Evolutionary conservation across 2,888 invertebrate genomes (phyloP).

Genomic region (Hartigia nigra): DNA sequence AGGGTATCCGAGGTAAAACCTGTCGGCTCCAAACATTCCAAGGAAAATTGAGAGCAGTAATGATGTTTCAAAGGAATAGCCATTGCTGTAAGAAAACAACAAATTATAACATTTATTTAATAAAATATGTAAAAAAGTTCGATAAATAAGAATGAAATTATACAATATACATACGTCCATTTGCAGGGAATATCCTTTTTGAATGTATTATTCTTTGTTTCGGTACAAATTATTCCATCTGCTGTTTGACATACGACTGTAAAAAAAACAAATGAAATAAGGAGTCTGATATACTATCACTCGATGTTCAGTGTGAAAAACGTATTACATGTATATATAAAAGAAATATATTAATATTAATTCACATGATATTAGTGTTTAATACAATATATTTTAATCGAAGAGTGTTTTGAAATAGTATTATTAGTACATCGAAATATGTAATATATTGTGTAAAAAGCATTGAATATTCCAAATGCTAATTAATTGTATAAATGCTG

Average conservation of each 20-base stretch:
- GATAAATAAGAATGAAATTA: not conserved
- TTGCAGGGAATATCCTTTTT: constrained; percentile 86
- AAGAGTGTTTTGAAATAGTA: not conserved
- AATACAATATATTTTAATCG: not conserved
- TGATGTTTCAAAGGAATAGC: constrained; percentile 92
- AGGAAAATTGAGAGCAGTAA: constrained; percentile 94
- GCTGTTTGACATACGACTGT: constrained; percentile 85
- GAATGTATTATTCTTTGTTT: constrained; percentile 84
- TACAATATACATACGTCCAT: constrained; percentile 85
- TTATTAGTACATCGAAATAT: not conserved
- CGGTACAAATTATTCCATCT: constrained; percentile 83
- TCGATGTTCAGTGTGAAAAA: no score
- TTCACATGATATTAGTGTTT: not conserved
- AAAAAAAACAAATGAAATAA: constrained; percentile 21
- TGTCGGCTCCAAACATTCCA: constrained; percentile 97
- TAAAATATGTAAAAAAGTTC: constrained; percentile 8
- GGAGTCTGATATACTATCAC: no score
- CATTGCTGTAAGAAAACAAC: constrained; percentile 77
- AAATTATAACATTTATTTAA: not conserved
- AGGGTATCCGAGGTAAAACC: constrained; percentile 98
- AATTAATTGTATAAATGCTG: not conserved
- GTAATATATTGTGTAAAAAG: not conserved
- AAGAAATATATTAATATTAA: not conserved
- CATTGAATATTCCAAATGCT: not conserved
- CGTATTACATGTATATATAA: no score